These are phyloP conservation scores for Cyanistes caeruleus DNA, from an alignment of 2,113 vertebrate genomes.

Conservation along the genomic window DNA sequence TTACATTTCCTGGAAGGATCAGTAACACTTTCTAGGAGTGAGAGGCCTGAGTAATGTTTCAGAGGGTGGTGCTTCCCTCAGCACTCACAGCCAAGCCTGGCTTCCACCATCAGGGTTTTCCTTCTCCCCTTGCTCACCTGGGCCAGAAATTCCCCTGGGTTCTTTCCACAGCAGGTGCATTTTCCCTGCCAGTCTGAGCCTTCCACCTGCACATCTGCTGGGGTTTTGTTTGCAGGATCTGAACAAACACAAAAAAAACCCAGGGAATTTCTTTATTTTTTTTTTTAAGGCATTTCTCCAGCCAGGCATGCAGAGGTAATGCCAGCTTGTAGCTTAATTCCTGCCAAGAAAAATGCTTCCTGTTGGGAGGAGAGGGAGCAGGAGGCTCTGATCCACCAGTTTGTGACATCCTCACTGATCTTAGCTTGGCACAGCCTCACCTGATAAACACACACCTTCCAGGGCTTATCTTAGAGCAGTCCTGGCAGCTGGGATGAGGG, in stretches of 20 bases:
- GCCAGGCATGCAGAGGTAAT: background rate
- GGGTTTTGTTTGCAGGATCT: background rate
- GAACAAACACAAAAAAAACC: background rate
- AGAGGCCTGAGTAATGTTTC: background rate
- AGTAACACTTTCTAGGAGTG: background rate
- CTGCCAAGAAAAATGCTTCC: background rate
- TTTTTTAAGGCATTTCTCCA: background rate
- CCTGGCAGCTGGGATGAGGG: background rate
- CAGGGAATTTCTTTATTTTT: background rate
- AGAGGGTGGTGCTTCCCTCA: background rate
- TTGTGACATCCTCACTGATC: background rate
- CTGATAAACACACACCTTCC: background rate
- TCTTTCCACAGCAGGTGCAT: background rate
- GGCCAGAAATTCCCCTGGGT: background rate
- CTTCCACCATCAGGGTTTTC: background rate
- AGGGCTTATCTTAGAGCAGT: background rate
- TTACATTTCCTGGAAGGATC: background rate
- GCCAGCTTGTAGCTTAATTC: background rate
- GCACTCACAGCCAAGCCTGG: background rate
- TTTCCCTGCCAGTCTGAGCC: background rate
- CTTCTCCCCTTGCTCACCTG: background rate
- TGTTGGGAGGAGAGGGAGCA: background rate
- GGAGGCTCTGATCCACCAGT: background rate
- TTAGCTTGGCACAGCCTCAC: background rate
- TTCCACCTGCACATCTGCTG: background rate